These are phyloP conservation scores for Lepidothrix coronata DNA, from an alignment of 2,113 vertebrate species.

Conservation along the genomic window DNA sequence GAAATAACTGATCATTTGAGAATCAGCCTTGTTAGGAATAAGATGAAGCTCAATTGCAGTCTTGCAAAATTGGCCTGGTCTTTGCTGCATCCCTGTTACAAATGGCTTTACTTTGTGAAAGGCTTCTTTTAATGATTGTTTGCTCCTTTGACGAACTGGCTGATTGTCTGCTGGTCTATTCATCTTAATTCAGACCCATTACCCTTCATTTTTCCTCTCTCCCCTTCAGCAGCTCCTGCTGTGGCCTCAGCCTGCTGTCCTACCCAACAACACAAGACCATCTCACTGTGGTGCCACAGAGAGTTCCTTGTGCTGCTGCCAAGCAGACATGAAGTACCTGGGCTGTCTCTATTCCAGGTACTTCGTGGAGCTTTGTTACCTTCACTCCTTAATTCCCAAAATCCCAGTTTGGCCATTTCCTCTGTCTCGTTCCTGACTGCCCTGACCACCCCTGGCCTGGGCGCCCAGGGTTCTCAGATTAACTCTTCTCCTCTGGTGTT, in stretches of 20 bases:
- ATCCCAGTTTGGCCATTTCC: neutral
- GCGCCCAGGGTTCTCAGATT: neutral
- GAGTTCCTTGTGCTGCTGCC: neutral
- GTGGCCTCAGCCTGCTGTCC: neutral
- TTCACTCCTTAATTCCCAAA: neutral
- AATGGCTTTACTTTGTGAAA: constrained; percentile 29
- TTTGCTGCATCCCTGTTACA: neutral
- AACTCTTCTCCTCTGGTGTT: neutral
- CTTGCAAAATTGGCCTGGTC: neutral
- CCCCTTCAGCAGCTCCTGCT: neutral
- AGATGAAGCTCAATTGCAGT: constrained; percentile 9
- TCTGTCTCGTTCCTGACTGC: neutral
- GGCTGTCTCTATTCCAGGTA: neutral
- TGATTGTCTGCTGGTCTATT: constrained; percentile 42
- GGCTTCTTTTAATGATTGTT: constrained; percentile 49
- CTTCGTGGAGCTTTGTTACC: neutral
- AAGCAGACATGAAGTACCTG: neutral
- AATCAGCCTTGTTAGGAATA: neutral
- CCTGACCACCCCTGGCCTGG: neutral
- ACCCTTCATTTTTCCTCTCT: neutral
- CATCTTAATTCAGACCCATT: constrained; percentile 41
- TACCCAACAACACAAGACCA: neutral
- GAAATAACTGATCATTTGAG: constrained; percentile 49
- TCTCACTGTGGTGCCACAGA: neutral
- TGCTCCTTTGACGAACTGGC: constrained; percentile 33